phyloP scores from a whole-genome alignment of 1,140 invertebrate species.

The Batillaria attramentaria region DNA sequence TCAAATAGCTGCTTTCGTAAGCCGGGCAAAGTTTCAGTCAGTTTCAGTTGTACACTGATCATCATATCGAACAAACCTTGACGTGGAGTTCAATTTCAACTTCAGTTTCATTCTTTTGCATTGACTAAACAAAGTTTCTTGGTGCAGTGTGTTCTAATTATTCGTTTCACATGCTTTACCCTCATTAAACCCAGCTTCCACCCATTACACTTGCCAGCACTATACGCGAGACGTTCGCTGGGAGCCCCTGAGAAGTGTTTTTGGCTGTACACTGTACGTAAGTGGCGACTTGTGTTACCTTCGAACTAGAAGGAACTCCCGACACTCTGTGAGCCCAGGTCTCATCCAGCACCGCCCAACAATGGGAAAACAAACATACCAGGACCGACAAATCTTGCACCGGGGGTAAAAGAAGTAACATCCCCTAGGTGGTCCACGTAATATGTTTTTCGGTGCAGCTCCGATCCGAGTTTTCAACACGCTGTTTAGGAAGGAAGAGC shows the following conservation, averaged over 20 bases:
- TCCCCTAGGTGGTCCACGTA: constrained; percentile 27
- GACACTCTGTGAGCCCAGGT: background rate
- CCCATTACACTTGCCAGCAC: too few relatives aligned
- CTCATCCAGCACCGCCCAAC: background rate
- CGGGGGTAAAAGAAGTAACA: constrained; percentile 5
- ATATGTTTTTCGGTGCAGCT: constrained; percentile 25
- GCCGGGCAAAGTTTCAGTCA: too few relatives aligned
- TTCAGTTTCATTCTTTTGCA: too few relatives aligned
- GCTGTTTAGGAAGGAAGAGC: constrained; percentile 13
- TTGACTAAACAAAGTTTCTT: too few relatives aligned
- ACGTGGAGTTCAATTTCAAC: too few relatives aligned
- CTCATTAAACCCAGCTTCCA: background rate
- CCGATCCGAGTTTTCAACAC: constrained; percentile 17
- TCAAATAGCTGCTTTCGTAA: too few relatives aligned
- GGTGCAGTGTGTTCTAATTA: too few relatives aligned
- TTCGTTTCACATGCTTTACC: background rate
- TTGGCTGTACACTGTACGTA: background rate
- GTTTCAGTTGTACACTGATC: too few relatives aligned
- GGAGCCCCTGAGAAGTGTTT: background rate
- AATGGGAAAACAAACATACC: constrained; percentile 21
- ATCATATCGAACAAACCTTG: too few relatives aligned
- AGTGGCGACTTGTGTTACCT: background rate
- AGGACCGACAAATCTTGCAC: constrained; percentile 5
- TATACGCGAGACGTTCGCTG: background rate
- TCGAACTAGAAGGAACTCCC: background rate